Conservation (phyloP, 2,888 invertebrate species). For the Macaria liturata region DNA sequence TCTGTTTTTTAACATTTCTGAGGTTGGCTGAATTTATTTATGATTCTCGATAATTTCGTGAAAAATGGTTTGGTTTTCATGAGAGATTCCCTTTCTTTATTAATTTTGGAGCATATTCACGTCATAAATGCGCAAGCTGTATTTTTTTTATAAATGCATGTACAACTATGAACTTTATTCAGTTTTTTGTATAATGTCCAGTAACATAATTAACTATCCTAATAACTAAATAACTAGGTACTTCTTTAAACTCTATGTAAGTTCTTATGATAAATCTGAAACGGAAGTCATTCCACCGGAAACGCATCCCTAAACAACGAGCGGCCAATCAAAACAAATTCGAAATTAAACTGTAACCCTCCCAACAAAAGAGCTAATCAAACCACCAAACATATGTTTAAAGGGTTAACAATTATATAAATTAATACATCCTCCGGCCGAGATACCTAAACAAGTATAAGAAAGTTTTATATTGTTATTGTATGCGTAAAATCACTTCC, state of each 20-base stretch:
- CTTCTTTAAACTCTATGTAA: too few species aligned
- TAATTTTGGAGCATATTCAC: too few species aligned
- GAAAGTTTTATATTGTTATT: constrained; percentile 65
- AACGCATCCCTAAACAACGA: constrained; percentile 55
- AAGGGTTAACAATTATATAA: constrained; percentile 80
- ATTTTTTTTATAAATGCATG: too few species aligned
- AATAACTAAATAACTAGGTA: too few species aligned
- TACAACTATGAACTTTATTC: too few species aligned
- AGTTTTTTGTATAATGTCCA: too few species aligned
- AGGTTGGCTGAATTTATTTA: neutral
- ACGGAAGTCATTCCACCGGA: constrained; percentile 61
- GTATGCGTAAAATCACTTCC: constrained; percentile 80
- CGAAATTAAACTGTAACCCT: constrained; percentile 69
- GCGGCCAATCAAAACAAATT: constrained; percentile 74
- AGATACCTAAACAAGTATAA: constrained; percentile 37
- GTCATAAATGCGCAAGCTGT: too few species aligned
- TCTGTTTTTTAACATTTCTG: constrained; percentile 36
- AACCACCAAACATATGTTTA: constrained; percentile 71
- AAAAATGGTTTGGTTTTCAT: too few species aligned
- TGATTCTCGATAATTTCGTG: neutral
- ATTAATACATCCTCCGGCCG: constrained; percentile 76
- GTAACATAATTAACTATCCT: too few species aligned
- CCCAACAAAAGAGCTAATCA: constrained; percentile 66
- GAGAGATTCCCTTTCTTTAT: too few species aligned
- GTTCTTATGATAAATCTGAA: constrained; percentile 35